phyloP scores from a whole-genome alignment of 2,888 invertebrate genomes.

The Calephelis perditalis region DNA sequence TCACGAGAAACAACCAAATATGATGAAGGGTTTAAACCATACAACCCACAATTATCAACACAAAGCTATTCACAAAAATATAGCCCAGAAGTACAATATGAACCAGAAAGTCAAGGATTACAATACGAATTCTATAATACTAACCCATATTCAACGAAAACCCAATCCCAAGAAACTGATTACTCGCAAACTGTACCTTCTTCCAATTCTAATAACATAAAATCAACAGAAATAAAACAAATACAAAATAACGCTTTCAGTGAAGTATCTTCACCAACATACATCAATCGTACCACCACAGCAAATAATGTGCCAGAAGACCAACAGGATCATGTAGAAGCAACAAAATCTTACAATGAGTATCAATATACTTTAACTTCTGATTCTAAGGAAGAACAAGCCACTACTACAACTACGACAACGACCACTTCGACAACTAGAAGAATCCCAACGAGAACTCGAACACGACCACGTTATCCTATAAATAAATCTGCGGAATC shows the following conservation, averaged over 20 bases:
- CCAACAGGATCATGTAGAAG: conserved; percentile 36
- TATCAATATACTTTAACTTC: conserved; percentile 45
- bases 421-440: conserved; percentile 58
- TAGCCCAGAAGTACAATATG: conserved; percentile 62
- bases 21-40: conserved; percentile 22
- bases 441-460: conserved; percentile 47
- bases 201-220: conserved; percentile 29
- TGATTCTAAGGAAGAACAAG: conserved; percentile 40
- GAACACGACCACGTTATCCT: conserved; percentile 64
- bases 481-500: conserved; percentile 53
- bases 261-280: conserved; percentile 39
- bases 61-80: conserved; percentile 55
- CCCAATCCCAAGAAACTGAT: conserved; percentile 35
- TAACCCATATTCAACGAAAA: conserved; percentile 46
- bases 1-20: conserved; percentile 43
- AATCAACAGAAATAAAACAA: conserved; percentile 29
- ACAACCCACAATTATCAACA: conserved; percentile 45
- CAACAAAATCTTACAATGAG: conserved; percentile 42
- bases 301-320: conserved; percentile 38
- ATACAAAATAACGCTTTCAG: conserved; percentile 39
- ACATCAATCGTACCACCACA: conserved; percentile 39
- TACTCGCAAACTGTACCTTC: conserved; percentile 26
- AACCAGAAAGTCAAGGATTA: conserved; percentile 48
- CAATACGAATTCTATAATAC: conserved; percentile 49
- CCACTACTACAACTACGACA: conserved; percentile 45